Base-by-base conservation (phyloP, 2,113 vertebrate species). In the Silurus glanis region DNA sequence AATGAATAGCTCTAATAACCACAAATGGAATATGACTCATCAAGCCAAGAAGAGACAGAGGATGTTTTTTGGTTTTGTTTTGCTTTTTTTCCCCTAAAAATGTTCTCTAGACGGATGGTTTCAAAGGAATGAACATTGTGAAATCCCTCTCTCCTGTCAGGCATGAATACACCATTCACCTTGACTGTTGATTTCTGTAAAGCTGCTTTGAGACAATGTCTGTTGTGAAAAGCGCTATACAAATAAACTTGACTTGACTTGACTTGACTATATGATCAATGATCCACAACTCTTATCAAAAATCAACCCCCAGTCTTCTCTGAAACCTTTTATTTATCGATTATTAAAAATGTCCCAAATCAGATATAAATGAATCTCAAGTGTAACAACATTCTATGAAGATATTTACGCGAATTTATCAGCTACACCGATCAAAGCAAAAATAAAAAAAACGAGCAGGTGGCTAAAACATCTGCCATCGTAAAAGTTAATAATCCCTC, bases 21-120 rank as follows among this genome's bases (percentile, higher is more conserved):
- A 90, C 90, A 89, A 89, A 92, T 90, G 87, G 94, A 93, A 93
- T 91, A 88, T 83, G 78, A 92, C 88, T 92, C 90, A 92, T 87
- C 55, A 76, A 89, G 89, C 86, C 87, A 92, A 87, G 83, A 90
- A 93, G 89, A 88, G 90, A 92, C 88, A 86, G 88, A 84, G 81
- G 47, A 83, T 5, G 71, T 53, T 45, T 74, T 53, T 6, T 13
- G 25, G 7, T 5, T 12, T 9, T 71, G 9, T n/a, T 23, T 13
- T 28, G 7, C 8, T 12, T 6, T 71, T 21, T n/a, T 23, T 55
- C 10, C 28, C 86, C 88, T 82, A 87, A 83, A 67, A 83, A 83
- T 87, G 82, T 87, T 72, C 80, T 84, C 80, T 59, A 87, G 82
- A 83, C 88, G 86, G 90, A 90, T 91, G 86, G 53, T 72, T 83